Conservation (phyloP, 2,113 vertebrate genomes). For the Hystrix brachyura region DNA sequence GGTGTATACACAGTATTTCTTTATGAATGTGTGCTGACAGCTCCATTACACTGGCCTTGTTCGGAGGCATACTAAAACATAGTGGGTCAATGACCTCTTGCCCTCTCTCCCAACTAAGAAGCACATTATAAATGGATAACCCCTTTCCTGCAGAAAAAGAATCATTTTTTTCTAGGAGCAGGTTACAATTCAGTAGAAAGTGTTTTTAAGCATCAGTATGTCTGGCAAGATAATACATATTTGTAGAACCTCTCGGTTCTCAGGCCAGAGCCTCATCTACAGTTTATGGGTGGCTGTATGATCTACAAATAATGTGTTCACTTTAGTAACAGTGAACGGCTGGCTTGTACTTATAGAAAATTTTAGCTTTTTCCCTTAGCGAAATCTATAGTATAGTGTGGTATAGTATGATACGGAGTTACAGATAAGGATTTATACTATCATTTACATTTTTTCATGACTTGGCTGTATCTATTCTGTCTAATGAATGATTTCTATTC, state of each 20-base stretch:
- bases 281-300: not conserved
- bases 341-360: not conserved
- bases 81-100: not conserved
- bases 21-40: conserved; percentile 55
- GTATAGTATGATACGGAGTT: not conserved
- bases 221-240: not conserved
- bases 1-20: conserved; percentile 48
- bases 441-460: not conserved
- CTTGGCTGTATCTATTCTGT: not conserved
- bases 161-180: conserved; percentile 1
- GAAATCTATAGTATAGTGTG: not conserved
- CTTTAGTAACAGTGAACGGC: not conserved
- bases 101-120: not conserved
- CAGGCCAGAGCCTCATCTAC: not conserved
- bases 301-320: not conserved
- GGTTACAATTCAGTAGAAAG: not conserved
- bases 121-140: not conserved
- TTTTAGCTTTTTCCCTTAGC: not conserved
- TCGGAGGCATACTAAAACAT: conserved; percentile 38
- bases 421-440: not conserved
- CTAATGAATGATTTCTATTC: not conserved
- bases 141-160: not conserved
- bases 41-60: conserved; percentile 22
- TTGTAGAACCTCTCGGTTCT: conserved; percentile 21
- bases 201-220: conserved; percentile 31